Percentiles rank a stretch among this genome's conserved stretches.
Evolutionary conservation across 2,113 vertebrate genomes (phyloP).

Genomic region (Rhinopomastus cyanomelas): DNA sequence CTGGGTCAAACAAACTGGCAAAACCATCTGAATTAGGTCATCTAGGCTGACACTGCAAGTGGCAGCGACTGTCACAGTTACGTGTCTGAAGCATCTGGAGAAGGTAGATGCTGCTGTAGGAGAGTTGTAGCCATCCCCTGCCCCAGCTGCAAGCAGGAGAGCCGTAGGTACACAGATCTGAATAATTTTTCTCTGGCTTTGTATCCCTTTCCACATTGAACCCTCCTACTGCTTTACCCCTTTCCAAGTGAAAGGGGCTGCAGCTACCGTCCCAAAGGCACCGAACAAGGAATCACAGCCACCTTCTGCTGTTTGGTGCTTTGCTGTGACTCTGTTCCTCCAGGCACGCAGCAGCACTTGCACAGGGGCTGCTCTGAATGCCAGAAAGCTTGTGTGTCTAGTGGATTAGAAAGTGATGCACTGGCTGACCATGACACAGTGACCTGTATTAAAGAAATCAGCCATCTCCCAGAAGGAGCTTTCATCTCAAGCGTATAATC

Average conservation of each 20-base stretch:
- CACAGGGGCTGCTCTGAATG: background rate
- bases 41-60: rapidly evolving
- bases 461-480: background rate
- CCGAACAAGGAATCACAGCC: background rate
- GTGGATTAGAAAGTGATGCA: background rate
- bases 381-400: background rate
- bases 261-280: background rate
- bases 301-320: background rate
- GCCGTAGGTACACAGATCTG: no score
- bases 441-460: background rate
- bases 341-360: background rate
- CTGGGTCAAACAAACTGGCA: background rate
- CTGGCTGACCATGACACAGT: background rate
- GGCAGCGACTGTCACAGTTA: rapidly evolving
- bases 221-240: background rate
- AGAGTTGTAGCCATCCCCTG: rapidly evolving
- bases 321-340: background rate
- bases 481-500: background rate
- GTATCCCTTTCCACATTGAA: background rate
- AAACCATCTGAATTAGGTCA: background rate
- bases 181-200: background rate
- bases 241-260: background rate
- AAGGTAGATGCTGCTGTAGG: background rate
- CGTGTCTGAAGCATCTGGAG: background rate
- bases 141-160: background rate